Evolutionary conservation across 2,797 vertebrate genomes (phyloP).

Genomic region (Rhinophrynus dorsalis): DNA sequence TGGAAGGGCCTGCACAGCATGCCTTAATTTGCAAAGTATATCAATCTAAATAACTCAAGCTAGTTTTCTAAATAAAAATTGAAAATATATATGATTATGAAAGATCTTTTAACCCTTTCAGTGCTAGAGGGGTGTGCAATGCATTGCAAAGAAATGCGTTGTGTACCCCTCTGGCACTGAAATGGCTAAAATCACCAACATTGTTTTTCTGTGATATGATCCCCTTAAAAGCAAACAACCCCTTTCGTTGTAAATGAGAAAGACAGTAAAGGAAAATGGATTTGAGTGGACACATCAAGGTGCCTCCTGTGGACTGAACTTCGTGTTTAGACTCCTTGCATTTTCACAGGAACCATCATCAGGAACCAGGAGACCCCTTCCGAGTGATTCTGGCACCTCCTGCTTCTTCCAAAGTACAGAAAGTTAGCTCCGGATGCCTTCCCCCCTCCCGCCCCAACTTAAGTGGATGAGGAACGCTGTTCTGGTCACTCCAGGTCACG

Average conservation of each 20-base stretch:
- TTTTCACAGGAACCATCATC: background rate
- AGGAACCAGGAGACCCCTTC: slow-evolving; percentile 21
- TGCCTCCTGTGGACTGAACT: background rate
- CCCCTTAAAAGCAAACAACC: background rate
- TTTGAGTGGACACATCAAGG: background rate
- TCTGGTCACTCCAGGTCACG: slow-evolving; percentile 90
- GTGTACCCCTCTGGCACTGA: too few species aligned
- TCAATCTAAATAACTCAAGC: too few species aligned
- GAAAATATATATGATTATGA: too few species aligned
- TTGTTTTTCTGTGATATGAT: too few species aligned
- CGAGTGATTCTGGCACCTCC: slow-evolving; percentile 22
- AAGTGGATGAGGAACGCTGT: slow-evolving; percentile 83
- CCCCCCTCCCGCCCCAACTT: slow-evolving; percentile 66
- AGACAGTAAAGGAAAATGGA: background rate
- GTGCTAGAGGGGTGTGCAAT: too few species aligned
- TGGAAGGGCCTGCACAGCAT: too few species aligned
- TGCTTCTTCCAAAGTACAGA: slow-evolving; percentile 25
- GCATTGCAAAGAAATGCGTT: too few species aligned
- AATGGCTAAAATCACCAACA: too few species aligned
- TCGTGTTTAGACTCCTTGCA: background rate
- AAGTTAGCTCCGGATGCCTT: slow-evolving; percentile 32
- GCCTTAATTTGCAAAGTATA: too few species aligned
- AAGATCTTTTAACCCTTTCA: too few species aligned
- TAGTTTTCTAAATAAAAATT: too few species aligned
- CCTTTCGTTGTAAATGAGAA: background rate